Percentiles rank a stretch among this genome's conserved stretches.
Conservation (phyloP, 2,113 vertebrate species). For the Malurus alboscapulatus region DNA sequence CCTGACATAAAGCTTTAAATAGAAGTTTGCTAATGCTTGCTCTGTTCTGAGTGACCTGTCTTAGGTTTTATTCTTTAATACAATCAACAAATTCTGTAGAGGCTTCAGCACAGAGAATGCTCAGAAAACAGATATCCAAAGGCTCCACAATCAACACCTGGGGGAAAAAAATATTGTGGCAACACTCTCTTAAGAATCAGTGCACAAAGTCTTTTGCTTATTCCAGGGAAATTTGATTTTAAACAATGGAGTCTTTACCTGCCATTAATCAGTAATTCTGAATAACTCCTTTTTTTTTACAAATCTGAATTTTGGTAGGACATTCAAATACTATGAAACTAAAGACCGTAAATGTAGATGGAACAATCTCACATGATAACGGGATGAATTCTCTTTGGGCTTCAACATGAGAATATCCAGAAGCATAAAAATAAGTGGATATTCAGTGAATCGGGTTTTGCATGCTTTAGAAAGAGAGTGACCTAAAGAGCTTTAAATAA, state of each 20-base stretch:
- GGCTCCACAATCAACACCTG: not conserved
- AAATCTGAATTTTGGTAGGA: not conserved
- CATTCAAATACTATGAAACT: not conserved
- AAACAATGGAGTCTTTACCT: not conserved
- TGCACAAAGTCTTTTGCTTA: not conserved
- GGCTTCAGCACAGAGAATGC: not conserved
- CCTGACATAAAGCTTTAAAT: not conserved
- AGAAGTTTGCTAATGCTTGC: not conserved
- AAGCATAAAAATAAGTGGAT: not conserved
- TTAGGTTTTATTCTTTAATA: not conserved
- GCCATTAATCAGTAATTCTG: not conserved
- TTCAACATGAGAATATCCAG: not conserved
- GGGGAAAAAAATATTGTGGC: not conserved
- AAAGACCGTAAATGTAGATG: not conserved
- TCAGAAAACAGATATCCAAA: not conserved
- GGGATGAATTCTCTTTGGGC: not conserved
- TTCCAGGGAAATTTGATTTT: not conserved
- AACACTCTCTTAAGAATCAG: not conserved
- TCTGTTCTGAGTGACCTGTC: not conserved
- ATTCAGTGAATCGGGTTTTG: not conserved
- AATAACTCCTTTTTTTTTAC: not conserved
- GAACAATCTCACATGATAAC: rapidly evolving
- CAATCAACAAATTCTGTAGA: not conserved
- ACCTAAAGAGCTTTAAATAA: not conserved
- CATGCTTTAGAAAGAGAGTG: not conserved